Percentiles rank a stretch among this genome's conserved stretches.
Conservation (phyloP, 2,113 vertebrate species). For the Labeo catla region DNA sequence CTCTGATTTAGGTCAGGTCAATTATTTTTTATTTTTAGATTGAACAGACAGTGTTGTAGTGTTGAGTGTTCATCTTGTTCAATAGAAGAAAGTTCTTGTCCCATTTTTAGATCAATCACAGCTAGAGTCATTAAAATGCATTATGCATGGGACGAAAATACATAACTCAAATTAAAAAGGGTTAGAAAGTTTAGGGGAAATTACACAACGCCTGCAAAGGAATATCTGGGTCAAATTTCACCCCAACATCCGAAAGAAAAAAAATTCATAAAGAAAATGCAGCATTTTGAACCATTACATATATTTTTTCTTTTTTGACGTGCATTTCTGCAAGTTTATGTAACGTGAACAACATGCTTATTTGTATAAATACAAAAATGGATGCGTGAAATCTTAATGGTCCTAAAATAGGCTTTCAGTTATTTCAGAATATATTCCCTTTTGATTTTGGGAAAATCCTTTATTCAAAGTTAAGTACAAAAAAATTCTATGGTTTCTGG, state of each 20-base stretch:
- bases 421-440: too few species aligned
- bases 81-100: not conserved
- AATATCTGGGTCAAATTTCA: not conserved
- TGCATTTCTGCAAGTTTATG: not conserved
- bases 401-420: too few species aligned
- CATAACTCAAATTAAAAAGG: not conserved
- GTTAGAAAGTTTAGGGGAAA: not conserved
- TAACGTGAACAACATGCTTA: not conserved
- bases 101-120: not conserved
- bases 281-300: not conserved
- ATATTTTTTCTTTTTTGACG: not conserved
- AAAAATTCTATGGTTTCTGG: too few species aligned
- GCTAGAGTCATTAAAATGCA: not conserved
- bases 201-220: not conserved
- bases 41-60: not conserved
- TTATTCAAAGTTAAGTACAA: too few species aligned
- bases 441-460: too few species aligned
- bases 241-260: not conserved
- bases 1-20: not conserved
- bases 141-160: not conserved
- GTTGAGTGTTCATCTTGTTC: too few species aligned
- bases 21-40: not conserved
- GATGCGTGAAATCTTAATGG: not conserved
- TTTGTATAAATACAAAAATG: not conserved
- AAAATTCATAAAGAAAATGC: not conserved